phyloP scores from a whole-genome alignment of 2,797 vertebrate genomes.

The Cirrhinus mrigala region DNA sequence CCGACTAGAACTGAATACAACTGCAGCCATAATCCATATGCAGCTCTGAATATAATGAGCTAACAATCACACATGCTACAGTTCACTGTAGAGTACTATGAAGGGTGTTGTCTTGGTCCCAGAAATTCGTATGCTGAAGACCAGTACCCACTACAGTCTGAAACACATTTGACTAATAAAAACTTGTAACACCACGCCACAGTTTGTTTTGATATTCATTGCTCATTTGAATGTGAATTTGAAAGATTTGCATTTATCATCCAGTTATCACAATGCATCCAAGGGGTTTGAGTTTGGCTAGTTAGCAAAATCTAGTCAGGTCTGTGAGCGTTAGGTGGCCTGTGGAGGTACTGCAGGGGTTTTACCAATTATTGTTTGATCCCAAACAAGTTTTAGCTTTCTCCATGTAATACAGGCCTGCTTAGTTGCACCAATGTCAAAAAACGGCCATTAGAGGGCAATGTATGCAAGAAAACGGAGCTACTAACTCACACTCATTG shows the following conservation, averaged over 20 bases:
- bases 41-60: not conserved
- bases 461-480: not conserved
- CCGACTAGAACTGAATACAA: too few species aligned
- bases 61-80: not conserved
- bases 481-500: not conserved
- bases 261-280: not conserved
- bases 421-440: not conserved
- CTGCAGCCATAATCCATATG: not conserved
- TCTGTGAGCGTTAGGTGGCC: not conserved
- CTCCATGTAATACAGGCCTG: not conserved
- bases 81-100: not conserved
- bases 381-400: not conserved
- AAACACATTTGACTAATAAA: not conserved
- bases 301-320: not conserved
- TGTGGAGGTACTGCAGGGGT: not conserved
- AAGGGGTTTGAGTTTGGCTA: not conserved
- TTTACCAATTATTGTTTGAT: not conserved
- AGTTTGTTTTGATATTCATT: not conserved
- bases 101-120: not conserved
- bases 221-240: not conserved
- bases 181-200: not conserved
- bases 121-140: not conserved
- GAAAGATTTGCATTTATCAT: not conserved
- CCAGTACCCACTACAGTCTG: not conserved
- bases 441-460: not conserved